Percentiles rank a stretch among this genome's conserved stretches.
Conservation (phyloP, 92 coral and sea anemone species). For the Anthopleura xanthogrammica region DNA sequence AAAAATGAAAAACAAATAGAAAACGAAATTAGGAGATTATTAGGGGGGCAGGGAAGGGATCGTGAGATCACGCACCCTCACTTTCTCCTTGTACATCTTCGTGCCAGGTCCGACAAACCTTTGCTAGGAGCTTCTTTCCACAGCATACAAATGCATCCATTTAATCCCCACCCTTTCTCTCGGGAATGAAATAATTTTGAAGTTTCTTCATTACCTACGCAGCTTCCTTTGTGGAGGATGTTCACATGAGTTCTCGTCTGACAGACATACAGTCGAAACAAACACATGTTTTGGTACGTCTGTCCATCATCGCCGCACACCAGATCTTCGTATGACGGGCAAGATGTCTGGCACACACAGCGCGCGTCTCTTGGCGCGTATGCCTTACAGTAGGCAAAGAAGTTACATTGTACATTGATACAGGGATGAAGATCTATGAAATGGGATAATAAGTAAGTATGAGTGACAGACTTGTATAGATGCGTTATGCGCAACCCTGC, state of each 20-base stretch:
- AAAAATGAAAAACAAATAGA: no score
- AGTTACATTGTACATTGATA: slow-evolving; percentile 47
- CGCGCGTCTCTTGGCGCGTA: slow-evolving; percentile 60
- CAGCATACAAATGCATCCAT: no score
- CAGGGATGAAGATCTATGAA: slow-evolving; percentile 64
- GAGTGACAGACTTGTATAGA: not conserved
- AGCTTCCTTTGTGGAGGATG: slow-evolving; percentile 53
- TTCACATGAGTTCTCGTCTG: slow-evolving; percentile 26
- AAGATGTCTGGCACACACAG: slow-evolving; percentile 59
- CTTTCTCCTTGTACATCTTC: no score
- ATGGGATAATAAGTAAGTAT: not conserved
- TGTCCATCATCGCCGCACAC: slow-evolving; percentile 44
- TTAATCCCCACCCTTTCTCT: no score
- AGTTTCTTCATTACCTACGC: slow-evolving; percentile 35
- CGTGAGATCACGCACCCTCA: no score
- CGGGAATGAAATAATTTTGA: no score
- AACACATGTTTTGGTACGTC: slow-evolving; percentile 52
- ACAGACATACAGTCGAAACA: slow-evolving; percentile 40
- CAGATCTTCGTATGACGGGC: slow-evolving; percentile 59
- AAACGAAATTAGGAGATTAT: no score
- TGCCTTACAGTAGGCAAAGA: slow-evolving; percentile 56
- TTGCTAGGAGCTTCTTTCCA: no score
- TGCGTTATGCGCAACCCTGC: no score
- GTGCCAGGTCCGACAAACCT: no score
- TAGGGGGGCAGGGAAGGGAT: no score